Conservation (phyloP, 2,888 invertebrate genomes). For the Cheilosia urbana region DNA sequence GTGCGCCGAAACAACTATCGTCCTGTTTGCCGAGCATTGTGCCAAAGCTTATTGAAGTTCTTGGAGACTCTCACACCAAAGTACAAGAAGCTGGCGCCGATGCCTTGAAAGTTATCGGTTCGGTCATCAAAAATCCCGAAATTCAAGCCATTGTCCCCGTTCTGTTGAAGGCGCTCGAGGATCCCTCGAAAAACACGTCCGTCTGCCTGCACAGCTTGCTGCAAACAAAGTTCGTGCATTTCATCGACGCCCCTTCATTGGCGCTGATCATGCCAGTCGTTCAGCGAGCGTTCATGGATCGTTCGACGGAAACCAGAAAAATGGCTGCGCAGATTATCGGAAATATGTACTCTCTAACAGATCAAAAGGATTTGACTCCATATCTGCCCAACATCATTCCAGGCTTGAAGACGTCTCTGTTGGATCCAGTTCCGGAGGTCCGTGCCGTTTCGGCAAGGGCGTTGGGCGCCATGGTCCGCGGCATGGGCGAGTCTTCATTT, state of each 20-base stretch:
- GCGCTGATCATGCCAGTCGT: constrained; percentile 99
- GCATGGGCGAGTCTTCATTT: constrained; percentile 98
- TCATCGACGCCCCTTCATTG: constrained; percentile 99
- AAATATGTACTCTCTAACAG: constrained; percentile 99
- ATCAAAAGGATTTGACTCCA: constrained; percentile 98
- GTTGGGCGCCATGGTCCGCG: constrained; percentile 98
- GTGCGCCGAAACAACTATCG: constrained; percentile 99
- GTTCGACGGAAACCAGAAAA: constrained; percentile 98
- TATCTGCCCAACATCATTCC: constrained; percentile 98
- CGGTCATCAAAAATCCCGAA: constrained; percentile 99
- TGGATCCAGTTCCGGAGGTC: constrained; percentile 99
- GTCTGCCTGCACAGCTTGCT: constrained; percentile 95
- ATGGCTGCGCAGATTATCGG: constrained; percentile 99
- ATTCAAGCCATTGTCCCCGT: constrained; percentile 97
- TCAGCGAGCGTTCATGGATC: constrained; percentile 97
- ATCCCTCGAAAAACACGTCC: constrained; percentile 97
- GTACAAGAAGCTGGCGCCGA: constrained; percentile 98
- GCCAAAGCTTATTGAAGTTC: constrained; percentile 97
- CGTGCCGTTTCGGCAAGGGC: constrained; percentile 98
- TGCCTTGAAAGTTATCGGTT: constrained; percentile 97
- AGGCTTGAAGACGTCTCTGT: constrained; percentile 95
- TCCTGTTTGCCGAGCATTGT: constrained; percentile 99
- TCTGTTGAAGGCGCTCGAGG: constrained; percentile 95
- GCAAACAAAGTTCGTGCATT: constrained; percentile 99
- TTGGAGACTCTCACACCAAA: constrained; percentile 98